Evolutionary conservation across 2,888 invertebrate species (phyloP).

Genomic region (Caenorhabditis sulstoni): DNA sequence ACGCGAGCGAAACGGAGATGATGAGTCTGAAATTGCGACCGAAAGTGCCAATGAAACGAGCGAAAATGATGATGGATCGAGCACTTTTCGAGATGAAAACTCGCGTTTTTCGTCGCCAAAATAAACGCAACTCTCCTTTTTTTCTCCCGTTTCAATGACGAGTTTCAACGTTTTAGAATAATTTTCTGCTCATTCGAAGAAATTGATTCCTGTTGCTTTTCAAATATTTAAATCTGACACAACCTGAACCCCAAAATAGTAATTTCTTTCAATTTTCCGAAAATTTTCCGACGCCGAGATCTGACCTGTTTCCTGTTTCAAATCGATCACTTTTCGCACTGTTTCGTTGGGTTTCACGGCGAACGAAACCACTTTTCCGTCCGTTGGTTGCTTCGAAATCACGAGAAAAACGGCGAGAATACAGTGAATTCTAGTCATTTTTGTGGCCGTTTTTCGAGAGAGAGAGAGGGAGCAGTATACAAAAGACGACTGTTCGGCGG

Average conservation of each 20-base stretch:
- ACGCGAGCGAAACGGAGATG: neutral
- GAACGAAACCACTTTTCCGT: too few relatives aligned
- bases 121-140: slow-evolving; percentile 2
- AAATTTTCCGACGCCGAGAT: too few relatives aligned
- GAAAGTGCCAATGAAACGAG: neutral
- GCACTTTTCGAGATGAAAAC: slow-evolving; percentile 16
- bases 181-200: too few relatives aligned
- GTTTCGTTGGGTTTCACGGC: too few relatives aligned
- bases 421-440: neutral
- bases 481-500: neutral
- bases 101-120: neutral
- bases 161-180: too few relatives aligned
- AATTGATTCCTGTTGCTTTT: too few relatives aligned
- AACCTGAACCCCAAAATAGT: too few relatives aligned
- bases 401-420: neutral
- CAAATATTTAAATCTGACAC: too few relatives aligned
- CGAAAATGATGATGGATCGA: slow-evolving; percentile 23
- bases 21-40: slow-evolving; percentile 28
- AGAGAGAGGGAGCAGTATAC: neutral
- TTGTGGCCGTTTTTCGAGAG: neutral
- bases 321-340: too few relatives aligned
- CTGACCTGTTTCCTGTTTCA: too few relatives aligned
- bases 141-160: slow-evolving; percentile 6
- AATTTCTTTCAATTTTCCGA: too few relatives aligned
- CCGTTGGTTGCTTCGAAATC: too few relatives aligned